Evolutionary conservation across 2,113 vertebrate genomes (phyloP), one percentile per base, ranked within the genome.

Genomic region (Engystomops pustulosus): DNA sequence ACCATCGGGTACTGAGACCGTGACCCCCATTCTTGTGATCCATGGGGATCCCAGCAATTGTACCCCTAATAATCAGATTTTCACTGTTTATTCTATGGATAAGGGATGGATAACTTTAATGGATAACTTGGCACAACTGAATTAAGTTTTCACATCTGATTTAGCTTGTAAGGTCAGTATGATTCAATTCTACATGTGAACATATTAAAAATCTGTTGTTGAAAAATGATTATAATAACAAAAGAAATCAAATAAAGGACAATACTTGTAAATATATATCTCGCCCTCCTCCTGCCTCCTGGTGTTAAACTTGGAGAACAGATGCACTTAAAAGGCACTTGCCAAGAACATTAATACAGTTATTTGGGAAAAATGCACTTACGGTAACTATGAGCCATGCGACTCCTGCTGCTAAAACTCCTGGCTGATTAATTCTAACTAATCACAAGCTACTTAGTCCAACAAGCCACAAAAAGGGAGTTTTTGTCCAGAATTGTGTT

Each of bases 341-440:
- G 51, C 51, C 51, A 53, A 53, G 51, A 53, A n/a, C 51, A 53
- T 53, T 53, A 53, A n/a, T 53, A n/a, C 51, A 53, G 51, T 53
- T 53, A 20, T 53, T 53, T 53, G 3, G 51, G 51, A 53, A n/a
- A 53, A 53, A 53, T 53, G 51, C 51, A 53, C 51, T 53, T 53
- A 20, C 20, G 20, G 18, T 53, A 4, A n/a, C 18, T 7, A n/a
- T 20, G 51, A 53, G 51, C 5, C 2, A 20, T n/a, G 51, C 51
- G 20, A n/a, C 51, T 53, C 51, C 51, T n/a, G 51, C 51, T 53
- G 51, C 12, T 53, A n/a, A 53, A 53, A 53, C 51, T 53, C 51
- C 51, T 53, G 51, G 20, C n/a, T 53, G 51, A 53, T 53, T 53
- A 53, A 53, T 53, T 53, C 20, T n/a, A 20, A 17, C 18, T 53